Evolutionary conservation across 1,140 invertebrate species (phyloP), one percentile per base, ranked within the genome.

Genomic region (Venustaconcha ellipsiformis): DNA sequence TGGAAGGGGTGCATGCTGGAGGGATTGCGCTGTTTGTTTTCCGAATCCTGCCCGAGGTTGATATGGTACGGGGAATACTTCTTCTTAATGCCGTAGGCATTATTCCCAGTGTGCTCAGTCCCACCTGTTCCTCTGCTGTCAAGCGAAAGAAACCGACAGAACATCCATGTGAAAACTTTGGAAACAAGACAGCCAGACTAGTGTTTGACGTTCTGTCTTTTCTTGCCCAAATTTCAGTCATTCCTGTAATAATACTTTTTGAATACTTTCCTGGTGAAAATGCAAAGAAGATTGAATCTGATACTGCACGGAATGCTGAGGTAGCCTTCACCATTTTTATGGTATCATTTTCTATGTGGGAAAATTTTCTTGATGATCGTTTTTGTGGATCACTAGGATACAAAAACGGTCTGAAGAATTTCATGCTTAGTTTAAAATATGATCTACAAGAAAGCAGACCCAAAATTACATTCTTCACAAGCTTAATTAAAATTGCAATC

Each of bases 81-180:
- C 90, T 98, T 48, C 97, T 97, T 13, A 98, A 97, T 89, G 97
- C 95, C 83, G 93, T 98, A 20, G 97, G 95, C 88, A 94, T 97
- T 67, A 91, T 98, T 8, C 97, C 97, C 0, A 56, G 67, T 18
- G 20, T 70, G 48, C 8, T 70, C n/a, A 65, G 57, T 55, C 67
- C 74, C 3, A 56, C 65, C 18, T 70, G 67, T 76, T 59, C 67
- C 12, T 76, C 74, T 26, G 37, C n/a, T 63, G 69, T 70, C 1
- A 70, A 70, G 37, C n/a, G 37, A 8, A 48, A 48, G 37, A 48
- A 48, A 11, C 37, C 37, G 8, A 48, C 37, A 8, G 55, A 64
- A n/a, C 30, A n/a, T 14, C n/a, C 17, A 14, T n/a, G 37, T 14
- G 20, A 48, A 26, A 59, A 48, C 6, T 48, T 6, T 48, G 37